phyloP scores from a whole-genome alignment of 2,888 invertebrate species.

The Drosophila stalkeri region DNA sequence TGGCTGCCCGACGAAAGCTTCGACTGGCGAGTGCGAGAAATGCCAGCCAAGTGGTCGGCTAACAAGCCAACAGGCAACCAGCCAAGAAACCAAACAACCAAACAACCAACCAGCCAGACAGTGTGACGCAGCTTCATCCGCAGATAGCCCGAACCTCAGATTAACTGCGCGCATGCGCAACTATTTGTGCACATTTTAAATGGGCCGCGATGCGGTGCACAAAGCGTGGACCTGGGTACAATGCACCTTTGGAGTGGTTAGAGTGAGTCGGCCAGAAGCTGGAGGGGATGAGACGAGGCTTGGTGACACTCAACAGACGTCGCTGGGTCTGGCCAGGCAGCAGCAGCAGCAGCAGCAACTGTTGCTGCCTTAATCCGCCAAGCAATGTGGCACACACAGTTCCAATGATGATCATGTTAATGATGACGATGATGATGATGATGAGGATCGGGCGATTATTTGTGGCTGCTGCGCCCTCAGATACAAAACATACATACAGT shows the following conservation, averaged over 20 bases:
- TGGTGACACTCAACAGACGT: slow-evolving; percentile 72
- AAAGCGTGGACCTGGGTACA: slow-evolving; percentile 59
- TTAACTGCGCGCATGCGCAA: slow-evolving; percentile 80
- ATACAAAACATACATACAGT: slow-evolving; percentile 58
- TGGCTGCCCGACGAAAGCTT: slow-evolving; percentile 72
- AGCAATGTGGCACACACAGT: slow-evolving; percentile 63
- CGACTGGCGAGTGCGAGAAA: slow-evolving; percentile 48
- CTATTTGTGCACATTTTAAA: slow-evolving; percentile 83
- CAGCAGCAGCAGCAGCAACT: slow-evolving; percentile 1
- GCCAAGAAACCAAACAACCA: slow-evolving; percentile 12
- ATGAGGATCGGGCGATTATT: slow-evolving; percentile 77
- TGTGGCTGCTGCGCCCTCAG: slow-evolving; percentile 66
- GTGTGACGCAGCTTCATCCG: slow-evolving; percentile 73
- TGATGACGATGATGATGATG: slow-evolving; percentile 51
- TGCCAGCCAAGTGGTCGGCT: slow-evolving; percentile 60
- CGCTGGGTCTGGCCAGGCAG: slow-evolving; percentile 74
- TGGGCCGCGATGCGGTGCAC: slow-evolving; percentile 71
- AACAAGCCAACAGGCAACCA: slow-evolving; percentile 55
- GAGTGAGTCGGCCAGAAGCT: background rate
- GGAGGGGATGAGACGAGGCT: background rate
- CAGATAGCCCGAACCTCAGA: slow-evolving; percentile 54
- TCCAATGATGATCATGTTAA: slow-evolving; percentile 36
- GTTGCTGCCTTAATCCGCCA: slow-evolving; percentile 69
- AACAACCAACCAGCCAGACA: slow-evolving; percentile 63
- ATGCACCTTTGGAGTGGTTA: slow-evolving; percentile 48